A percentile compares a stretch with the other conserved stretches of the same genome.
These are phyloP conservation scores for Cotesia congregata DNA, from an alignment of 2,888 invertebrate genomes.

Conservation along the genomic window DNA sequence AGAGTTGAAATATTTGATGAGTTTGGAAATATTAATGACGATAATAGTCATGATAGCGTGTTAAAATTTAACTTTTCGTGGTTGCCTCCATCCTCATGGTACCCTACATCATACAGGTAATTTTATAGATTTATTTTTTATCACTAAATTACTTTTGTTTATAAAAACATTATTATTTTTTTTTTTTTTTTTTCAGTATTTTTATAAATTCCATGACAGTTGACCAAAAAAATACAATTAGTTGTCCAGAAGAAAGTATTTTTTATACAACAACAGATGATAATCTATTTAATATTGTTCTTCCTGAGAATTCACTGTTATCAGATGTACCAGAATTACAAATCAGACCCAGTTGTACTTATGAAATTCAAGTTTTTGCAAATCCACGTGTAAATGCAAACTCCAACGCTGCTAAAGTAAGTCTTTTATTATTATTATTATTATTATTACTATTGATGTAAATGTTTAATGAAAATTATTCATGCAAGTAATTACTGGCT, in stretches of 20 bases:
- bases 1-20: conserved; percentile 53
- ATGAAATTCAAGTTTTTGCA: conserved; percentile 59
- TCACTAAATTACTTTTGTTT: background rate
- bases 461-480: too few relatives aligned
- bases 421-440: background rate
- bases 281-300: conserved; percentile 49
- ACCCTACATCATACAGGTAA: conserved; percentile 61
- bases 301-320: conserved; percentile 56
- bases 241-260: conserved; percentile 56
- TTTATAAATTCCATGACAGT: conserved; percentile 52
- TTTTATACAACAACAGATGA: conserved; percentile 52
- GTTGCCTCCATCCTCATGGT: conserved; percentile 51
- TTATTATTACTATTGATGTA: too few relatives aligned
- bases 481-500: background rate
- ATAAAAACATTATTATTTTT: conserved; percentile 11
- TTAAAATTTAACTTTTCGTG: conserved; percentile 60
- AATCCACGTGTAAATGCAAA: conserved; percentile 57
- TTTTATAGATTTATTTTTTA: background rate
- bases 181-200: conserved; percentile 54
- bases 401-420: conserved; percentile 43
- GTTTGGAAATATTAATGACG: conserved; percentile 27
- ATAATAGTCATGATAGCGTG: conserved; percentile 43
- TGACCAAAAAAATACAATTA: conserved; percentile 20
- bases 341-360: conserved; percentile 59
- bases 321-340: conserved; percentile 56